Percentiles rank a stretch among this genome's conserved stretches.
Conservation (phyloP, 2,113 vertebrate species). For the Hyperopisus bebe region DNA sequence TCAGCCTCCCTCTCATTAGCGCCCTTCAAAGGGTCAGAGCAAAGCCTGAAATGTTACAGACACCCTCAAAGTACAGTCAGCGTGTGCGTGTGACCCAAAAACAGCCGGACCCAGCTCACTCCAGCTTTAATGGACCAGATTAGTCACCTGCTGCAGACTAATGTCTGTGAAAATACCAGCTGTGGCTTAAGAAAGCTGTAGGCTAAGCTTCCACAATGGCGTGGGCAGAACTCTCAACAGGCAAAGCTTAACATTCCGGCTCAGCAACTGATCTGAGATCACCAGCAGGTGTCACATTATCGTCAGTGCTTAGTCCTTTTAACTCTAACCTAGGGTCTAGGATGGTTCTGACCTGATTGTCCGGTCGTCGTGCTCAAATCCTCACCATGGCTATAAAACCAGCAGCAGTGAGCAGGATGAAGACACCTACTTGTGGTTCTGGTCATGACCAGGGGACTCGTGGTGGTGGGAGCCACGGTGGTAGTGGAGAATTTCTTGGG, state of each 20-base stretch:
- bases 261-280: background rate
- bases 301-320: background rate
- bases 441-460: slow-evolving; percentile 62
- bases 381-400: background rate
- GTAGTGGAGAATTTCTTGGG: slow-evolving; percentile 78
- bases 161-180: background rate
- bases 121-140: background rate
- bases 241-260: background rate
- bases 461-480: slow-evolving; percentile 63
- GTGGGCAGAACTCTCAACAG: background rate
- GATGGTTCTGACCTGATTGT: background rate
- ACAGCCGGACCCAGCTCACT: background rate
- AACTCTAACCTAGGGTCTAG: background rate
- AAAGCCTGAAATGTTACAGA: background rate
- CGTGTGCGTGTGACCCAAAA: background rate
- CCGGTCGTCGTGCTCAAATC: background rate
- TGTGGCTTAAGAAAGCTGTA: background rate
- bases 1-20: background rate
- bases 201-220: background rate
- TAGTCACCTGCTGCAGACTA: background rate
- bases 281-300: background rate
- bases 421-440: slow-evolving; percentile 67
- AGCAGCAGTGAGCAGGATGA: background rate
- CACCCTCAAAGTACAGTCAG: background rate
- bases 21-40: background rate